Evolutionary conservation across 2,797 vertebrate genomes (phyloP).

Genomic region (Rhabdophis nuchalis): DNA sequence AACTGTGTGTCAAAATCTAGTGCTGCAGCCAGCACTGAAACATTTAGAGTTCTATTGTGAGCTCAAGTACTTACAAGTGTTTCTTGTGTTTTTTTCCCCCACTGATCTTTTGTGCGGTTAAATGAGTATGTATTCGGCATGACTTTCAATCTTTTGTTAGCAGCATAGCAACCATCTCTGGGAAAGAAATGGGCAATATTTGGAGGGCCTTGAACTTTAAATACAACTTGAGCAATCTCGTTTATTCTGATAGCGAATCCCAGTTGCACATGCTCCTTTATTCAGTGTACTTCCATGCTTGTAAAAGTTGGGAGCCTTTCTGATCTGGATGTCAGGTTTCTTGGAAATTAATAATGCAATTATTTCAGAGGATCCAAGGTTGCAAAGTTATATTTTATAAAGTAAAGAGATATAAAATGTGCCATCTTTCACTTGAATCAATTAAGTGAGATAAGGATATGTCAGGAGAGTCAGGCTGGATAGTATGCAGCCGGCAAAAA

Average conservation of each 20-base stretch:
- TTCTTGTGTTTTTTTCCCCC: constrained; percentile 24
- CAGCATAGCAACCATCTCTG: constrained; percentile 40
- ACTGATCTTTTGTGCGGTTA: constrained; percentile 50
- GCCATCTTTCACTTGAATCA: background rate
- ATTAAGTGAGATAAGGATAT: background rate
- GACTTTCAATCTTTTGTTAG: constrained; percentile 43
- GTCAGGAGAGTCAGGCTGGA: background rate
- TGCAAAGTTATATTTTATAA: background rate
- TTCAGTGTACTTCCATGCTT: background rate
- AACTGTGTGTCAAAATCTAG: constrained; percentile 31
- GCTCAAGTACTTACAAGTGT: constrained; percentile 39
- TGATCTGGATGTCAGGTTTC: constrained; percentile 10
- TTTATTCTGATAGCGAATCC: constrained; percentile 11
- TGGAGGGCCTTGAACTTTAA: constrained; percentile 31
- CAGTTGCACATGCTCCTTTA: background rate
- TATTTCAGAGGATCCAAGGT: background rate
- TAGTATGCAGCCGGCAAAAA: background rate
- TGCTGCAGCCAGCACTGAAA: constrained; percentile 17
- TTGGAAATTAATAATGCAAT: background rate
- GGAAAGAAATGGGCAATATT: constrained; percentile 10
- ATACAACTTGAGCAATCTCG: background rate
- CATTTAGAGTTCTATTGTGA: constrained; percentile 44
- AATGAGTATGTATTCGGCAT: constrained; percentile 11
- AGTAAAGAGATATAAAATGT: background rate
- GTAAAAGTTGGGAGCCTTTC: constrained; percentile 20